A percentile compares a stretch with the other conserved stretches of the same genome.
phyloP scores from a whole-genome alignment of 2,797 vertebrate genomes.

The Threskiornis aethiopicus region DNA sequence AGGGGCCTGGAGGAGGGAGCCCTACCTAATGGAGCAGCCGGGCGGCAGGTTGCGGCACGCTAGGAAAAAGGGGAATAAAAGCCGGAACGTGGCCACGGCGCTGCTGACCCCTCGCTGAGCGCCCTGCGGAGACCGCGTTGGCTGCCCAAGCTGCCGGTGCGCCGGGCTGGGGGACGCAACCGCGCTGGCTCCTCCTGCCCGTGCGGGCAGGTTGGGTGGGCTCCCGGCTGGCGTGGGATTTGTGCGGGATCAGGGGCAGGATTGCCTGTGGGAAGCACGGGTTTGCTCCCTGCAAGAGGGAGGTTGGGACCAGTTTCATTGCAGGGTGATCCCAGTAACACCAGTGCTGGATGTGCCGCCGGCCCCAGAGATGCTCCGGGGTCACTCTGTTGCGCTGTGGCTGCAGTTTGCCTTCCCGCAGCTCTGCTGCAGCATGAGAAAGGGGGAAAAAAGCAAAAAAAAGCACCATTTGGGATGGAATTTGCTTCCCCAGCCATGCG shows the following conservation, averaged over 20 bases:
- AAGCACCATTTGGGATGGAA: neutral
- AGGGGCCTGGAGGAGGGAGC: neutral
- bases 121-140: rapidly evolving
- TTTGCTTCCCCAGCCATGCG: rapidly evolving
- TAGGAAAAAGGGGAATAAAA: neutral
- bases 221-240: neutral
- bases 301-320: neutral
- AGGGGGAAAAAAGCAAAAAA: rapidly evolving
- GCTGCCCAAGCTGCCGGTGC: neutral
- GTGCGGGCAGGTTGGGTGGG: neutral
- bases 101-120: neutral
- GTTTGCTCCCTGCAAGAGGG: neutral
- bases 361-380: neutral
- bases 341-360: rapidly evolving
- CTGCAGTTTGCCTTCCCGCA: neutral
- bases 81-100: rapidly evolving
- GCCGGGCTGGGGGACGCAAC: neutral
- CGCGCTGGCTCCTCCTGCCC: rapidly evolving
- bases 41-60: neutral
- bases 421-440: neutral
- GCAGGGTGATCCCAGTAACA: neutral
- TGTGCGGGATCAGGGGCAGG: neutral
- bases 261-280: rapidly evolving
- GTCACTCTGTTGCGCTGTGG: rapidly evolving
- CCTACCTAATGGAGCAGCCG: neutral